These are phyloP conservation scores for Drosophila ustulata DNA, from an alignment of 2,888 invertebrate genomes.

Conservation along the genomic window DNA sequence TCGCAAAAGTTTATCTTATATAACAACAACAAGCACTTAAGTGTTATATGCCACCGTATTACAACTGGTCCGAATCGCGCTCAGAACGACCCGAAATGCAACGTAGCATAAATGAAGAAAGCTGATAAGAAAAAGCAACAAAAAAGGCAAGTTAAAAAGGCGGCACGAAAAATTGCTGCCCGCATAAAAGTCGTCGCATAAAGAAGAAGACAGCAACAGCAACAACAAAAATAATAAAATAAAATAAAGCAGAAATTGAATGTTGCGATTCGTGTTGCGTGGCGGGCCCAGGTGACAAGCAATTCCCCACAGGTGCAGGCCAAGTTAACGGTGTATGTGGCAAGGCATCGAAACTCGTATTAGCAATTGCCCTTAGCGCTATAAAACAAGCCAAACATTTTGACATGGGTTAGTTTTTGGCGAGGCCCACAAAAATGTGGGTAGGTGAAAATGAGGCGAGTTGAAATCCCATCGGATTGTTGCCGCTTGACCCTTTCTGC, in stretches of 20 bases:
- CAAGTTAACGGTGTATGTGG: conserved; percentile 31
- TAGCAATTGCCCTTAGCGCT: conserved; percentile 75
- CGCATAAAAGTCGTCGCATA: conserved; percentile 55
- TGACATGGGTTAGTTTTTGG: conserved; percentile 66
- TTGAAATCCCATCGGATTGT: conserved; percentile 26
- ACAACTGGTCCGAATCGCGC: conserved; percentile 56
- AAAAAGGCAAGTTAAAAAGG: conserved; percentile 41
- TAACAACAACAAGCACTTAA: conserved; percentile 80
- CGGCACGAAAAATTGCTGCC: conserved; percentile 65
- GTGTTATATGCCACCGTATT: conserved; percentile 80
- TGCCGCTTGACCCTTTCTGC: conserved; percentile 52
- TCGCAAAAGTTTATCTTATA: conserved; percentile 74
- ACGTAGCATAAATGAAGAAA: conserved; percentile 77
- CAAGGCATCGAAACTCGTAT: conserved; percentile 42
- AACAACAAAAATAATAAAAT: conserved; percentile 50
- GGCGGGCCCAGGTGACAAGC: conserved; percentile 72
- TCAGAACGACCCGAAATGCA: conserved; percentile 61
- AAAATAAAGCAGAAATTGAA: conserved; percentile 69
- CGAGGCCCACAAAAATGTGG: conserved; percentile 26
- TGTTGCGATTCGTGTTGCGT: conserved; percentile 62
- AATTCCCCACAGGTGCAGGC: conserved; percentile 72
- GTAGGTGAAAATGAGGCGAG: conserved; percentile 67
- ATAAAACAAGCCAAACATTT: conserved; percentile 69
- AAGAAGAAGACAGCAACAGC: conserved; percentile 15
- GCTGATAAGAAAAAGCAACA: conserved; percentile 70